Conservation (phyloP, 2,113 vertebrate species). For the Morone chrysops region DNA sequence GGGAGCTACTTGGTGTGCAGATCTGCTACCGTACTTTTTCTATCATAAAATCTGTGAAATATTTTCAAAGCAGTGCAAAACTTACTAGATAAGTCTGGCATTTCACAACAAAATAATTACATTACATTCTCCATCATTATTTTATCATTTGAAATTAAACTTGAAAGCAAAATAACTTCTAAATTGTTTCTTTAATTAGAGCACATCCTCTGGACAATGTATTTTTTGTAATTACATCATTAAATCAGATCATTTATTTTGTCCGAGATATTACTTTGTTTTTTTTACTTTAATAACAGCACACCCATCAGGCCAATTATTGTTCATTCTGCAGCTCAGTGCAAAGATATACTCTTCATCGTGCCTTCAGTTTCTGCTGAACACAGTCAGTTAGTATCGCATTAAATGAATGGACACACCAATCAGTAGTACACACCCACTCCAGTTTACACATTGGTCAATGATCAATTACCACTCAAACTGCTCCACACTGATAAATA, state of each 20-base stretch:
- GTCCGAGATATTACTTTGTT: background rate
- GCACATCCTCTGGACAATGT: background rate
- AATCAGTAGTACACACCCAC: background rate
- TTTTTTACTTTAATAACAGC: background rate
- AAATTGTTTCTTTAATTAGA: background rate
- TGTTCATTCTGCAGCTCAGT: background rate
- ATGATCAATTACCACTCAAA: slow-evolving; percentile 12
- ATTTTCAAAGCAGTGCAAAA: no score
- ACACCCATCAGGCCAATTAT: background rate
- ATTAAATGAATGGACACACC: background rate
- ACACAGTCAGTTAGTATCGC: background rate
- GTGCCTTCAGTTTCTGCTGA: background rate
- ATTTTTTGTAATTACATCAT: background rate
- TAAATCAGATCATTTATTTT: background rate
- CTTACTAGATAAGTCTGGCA: no score
- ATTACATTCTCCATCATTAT: no score
- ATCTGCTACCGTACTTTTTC: no score
- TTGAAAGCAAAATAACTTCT: background rate
- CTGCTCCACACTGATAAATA: background rate
- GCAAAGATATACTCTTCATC: background rate
- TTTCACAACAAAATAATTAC: no score
- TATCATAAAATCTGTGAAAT: no score
- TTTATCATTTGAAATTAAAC: background rate
- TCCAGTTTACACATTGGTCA: background rate
- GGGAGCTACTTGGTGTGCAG: no score